Evolutionary conservation across 2,797 vertebrate genomes (phyloP).

Genomic region (Tenualosa thibaudeaui): DNA sequence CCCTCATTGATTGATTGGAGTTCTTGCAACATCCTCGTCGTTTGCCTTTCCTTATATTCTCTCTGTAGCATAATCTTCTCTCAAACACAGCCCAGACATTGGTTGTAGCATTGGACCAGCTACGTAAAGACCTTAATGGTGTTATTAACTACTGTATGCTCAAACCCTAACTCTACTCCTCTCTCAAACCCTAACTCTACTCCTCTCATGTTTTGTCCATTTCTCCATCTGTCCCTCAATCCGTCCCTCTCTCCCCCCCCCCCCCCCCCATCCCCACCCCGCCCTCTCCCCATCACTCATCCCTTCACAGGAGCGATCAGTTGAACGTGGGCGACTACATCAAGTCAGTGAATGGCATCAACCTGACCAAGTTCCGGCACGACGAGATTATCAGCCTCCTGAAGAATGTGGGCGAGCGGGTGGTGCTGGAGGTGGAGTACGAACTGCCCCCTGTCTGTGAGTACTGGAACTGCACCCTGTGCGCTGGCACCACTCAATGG

Average conservation of each 20-base stretch:
- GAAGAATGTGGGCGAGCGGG: slow-evolving; percentile 94
- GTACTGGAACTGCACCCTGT: slow-evolving; percentile 56
- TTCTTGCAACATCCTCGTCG: not conserved
- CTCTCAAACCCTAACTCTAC: too few species aligned
- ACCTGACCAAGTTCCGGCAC: slow-evolving; percentile 93
- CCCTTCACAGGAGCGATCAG: slow-evolving; percentile 87
- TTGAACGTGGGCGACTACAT: slow-evolving; percentile 96
- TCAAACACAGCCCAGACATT: not conserved
- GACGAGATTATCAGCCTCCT: slow-evolving; percentile 97
- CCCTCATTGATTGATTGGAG: not conserved
- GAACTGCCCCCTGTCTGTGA: slow-evolving; percentile 92
- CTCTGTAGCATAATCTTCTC: not conserved
- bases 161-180: too few species aligned
- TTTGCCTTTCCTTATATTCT: not conserved
- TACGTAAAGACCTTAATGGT: too few species aligned
- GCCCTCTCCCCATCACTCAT: not conserved
- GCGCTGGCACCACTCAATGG: not conserved
- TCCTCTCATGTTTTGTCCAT: too few species aligned
- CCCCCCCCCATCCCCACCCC: not conserved
- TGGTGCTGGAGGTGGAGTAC: slow-evolving; percentile 93
- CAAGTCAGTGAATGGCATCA: slow-evolving; percentile 95
- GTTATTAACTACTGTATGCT: too few species aligned
- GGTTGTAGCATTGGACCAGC: not conserved
- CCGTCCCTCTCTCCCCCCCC: too few species aligned
- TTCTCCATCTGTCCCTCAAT: too few species aligned